A percentile compares a stretch with the other conserved stretches of the same genome.
phyloP scores from a whole-genome alignment of 2,888 invertebrate species.

The Hipparchia semele region DNA sequence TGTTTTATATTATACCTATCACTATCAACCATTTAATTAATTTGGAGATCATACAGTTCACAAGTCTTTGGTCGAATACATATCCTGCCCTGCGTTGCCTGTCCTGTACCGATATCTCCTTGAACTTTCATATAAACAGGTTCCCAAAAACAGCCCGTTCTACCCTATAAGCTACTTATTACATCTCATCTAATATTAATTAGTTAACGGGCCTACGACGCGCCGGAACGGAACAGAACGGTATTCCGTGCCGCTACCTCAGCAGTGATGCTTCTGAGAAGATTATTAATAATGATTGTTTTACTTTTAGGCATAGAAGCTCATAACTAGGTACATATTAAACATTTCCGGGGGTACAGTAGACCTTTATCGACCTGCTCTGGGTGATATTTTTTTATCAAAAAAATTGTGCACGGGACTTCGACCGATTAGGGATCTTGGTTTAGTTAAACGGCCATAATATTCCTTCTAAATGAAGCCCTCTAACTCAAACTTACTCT shows the following conservation, averaged over 20 bases:
- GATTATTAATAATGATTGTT: background rate
- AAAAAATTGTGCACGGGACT: background rate
- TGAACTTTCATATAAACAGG: background rate
- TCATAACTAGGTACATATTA: no score
- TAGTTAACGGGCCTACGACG: constrained; percentile 48
- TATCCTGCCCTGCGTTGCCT: background rate
- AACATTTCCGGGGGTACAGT: no score
- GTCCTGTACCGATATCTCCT: background rate
- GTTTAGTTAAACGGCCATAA: no score
- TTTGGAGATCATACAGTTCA: no score
- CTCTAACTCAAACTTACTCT: no score
- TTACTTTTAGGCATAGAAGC: background rate
- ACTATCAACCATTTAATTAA: no score
- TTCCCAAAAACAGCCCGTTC: background rate
- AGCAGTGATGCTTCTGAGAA: constrained; percentile 20
- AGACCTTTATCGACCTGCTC: no score
- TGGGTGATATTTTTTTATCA: background rate
- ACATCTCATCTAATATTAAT: constrained; percentile 52
- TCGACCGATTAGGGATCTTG: no score
- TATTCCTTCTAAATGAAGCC: no score
- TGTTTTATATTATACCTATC: no score
- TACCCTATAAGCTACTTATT: background rate
- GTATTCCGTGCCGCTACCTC: constrained; percentile 30
- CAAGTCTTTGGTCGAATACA: background rate
- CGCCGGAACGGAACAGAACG: constrained; percentile 46